A percentile compares a stretch with the other conserved stretches of the same genome.
Evolutionary conservation across 2,888 invertebrate genomes (phyloP).

Genomic region (Pollenia angustigena): DNA sequence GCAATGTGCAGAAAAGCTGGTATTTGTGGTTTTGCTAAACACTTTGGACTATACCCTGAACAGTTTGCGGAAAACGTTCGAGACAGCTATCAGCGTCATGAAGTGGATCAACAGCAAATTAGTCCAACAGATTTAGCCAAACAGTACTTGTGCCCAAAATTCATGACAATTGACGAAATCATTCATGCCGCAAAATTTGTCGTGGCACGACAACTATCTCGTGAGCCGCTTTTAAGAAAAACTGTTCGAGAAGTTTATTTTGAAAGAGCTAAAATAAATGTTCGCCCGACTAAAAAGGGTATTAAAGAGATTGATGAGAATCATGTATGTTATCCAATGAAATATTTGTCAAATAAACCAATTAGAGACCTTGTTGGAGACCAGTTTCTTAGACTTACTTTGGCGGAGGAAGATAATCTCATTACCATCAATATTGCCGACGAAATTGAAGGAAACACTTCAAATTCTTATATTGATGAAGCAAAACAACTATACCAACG

Average conservation of each 20-base stretch:
- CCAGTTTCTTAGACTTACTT: conserved; percentile 92
- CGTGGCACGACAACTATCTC: conserved; percentile 96
- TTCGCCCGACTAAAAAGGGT: conserved; percentile 95
- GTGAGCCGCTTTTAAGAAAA: conserved; percentile 94
- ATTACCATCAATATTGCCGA: conserved; percentile 90
- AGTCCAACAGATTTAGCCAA: conserved; percentile 93
- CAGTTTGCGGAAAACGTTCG: conserved; percentile 98
- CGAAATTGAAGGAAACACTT: conserved; percentile 91
- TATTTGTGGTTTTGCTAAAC: conserved; percentile 92
- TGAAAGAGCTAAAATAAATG: conserved; percentile 93
- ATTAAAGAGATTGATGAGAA: conserved; percentile 97
- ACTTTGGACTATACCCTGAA: conserved; percentile 96
- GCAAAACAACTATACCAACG: conserved; percentile 88
- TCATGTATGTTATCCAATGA: conserved; percentile 93
- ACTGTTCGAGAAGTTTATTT: conserved; percentile 94
- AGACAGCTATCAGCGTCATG: conserved; percentile 97
- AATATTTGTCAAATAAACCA: conserved; percentile 96
- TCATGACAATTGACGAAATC: conserved; percentile 91
- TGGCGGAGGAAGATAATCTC: conserved; percentile 93
- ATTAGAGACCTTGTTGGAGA: conserved; percentile 94
- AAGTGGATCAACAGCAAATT: conserved; percentile 96
- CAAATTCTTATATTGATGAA: conserved; percentile 93
- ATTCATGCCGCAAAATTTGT: conserved; percentile 96
- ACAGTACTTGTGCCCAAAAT: conserved; percentile 89
- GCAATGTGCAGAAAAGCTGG: conserved; percentile 94